A percentile compares a stretch with the other conserved stretches of the same genome.
phyloP scores from a whole-genome alignment of 1,140 invertebrate genomes.

The fruit fly (Drosophila melanogaster) region DNA sequence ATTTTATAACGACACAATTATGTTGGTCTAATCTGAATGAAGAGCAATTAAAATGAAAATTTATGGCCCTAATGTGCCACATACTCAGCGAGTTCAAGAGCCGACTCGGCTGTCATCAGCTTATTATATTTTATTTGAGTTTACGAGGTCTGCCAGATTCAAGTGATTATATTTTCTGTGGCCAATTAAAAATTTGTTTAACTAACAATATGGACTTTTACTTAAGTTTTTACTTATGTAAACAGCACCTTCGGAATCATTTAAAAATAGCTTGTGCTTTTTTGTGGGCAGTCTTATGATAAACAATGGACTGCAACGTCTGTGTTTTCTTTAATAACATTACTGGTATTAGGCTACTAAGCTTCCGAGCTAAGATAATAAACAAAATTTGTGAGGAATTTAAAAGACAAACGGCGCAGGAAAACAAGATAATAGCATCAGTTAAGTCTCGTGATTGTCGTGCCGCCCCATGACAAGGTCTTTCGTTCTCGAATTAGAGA shows the following conservation, averaged over 20 bases:
- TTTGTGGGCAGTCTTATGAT: slow-evolving; percentile 33
- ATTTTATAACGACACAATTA: slow-evolving; percentile 63
- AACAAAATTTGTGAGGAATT: slow-evolving; percentile 47
- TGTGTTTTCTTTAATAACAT: slow-evolving; percentile 32
- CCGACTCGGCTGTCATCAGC: slow-evolving; percentile 45
- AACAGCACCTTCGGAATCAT: slow-evolving; percentile 3
- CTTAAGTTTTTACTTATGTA: background rate
- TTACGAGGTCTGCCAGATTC: slow-evolving; percentile 44
- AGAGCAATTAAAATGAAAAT: slow-evolving; percentile 73
- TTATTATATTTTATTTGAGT: slow-evolving; percentile 57
- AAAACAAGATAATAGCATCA: slow-evolving; percentile 35
- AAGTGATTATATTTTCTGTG: slow-evolving; percentile 49
- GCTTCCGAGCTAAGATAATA: slow-evolving; percentile 49
- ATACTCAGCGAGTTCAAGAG: slow-evolving; percentile 58
- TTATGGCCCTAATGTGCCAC: slow-evolving; percentile 69
- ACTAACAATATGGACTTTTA: slow-evolving; percentile 24
- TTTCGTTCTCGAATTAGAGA: slow-evolving; percentile 14
- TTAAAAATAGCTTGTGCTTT: slow-evolving; percentile 38
- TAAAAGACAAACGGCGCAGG: slow-evolving; percentile 39
- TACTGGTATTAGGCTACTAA: slow-evolving; percentile 31
- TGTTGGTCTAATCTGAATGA: slow-evolving; percentile 64
- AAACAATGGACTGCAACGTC: slow-evolving; percentile 44
- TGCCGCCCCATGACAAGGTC: slow-evolving; percentile 41
- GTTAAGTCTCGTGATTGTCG: slow-evolving; percentile 72
- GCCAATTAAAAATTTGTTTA: slow-evolving; percentile 70